Evolutionary conservation across 64 coral and sea anemone genomes (phyloP), one percentile per base, ranked within the genome.

Genomic region (Dendronephthya gigantea): DNA sequence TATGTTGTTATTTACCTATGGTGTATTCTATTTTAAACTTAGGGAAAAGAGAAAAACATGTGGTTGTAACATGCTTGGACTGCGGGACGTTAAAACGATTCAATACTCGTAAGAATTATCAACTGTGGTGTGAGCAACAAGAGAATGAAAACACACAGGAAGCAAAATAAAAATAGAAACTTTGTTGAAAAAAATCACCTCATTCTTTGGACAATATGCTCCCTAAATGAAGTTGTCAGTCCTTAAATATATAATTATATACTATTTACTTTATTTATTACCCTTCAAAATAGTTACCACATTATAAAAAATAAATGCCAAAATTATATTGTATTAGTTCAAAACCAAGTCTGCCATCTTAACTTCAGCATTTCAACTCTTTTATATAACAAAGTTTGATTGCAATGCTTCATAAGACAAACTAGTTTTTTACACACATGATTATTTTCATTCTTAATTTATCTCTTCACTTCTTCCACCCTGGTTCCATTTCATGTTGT

Each of bases 21-120:
- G 15, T 2, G 22, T 38, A 29, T 82, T 0, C 49, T 25, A 32
- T 39, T 84, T 75, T 25, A 34, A 72, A 34, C 83, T 40, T n/a
- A 98, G 95, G 55, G 9, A 98, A 90, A 85, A 85, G 95, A 85
- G 92, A 98, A 56, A 89, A 39, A 36, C 95, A 98, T 83, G 68
- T 93, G 7, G 82, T 98, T 27, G 82, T 89, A 9, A 93, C 83
- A n/a, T 98, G 95, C 55, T 37, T 98, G 40, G 82, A 84, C 43
- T 98, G 95, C 85, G 84, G 84, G 50, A 93, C 82, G 3, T 1
- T 98, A 9, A 98, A 89, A 85, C 89, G 95, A 59, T 98, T 90
- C 38, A 90, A 93, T 74, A 86, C 92, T 43, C 85, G 89, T 15
- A 49, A 89, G 87, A 82, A 85, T 40, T 84, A 76, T 82, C 51